Evolutionary conservation across 2,797 vertebrate species (phyloP), one percentile per base, ranked within the genome.

Genomic region (Champsocephalus gunnari): DNA sequence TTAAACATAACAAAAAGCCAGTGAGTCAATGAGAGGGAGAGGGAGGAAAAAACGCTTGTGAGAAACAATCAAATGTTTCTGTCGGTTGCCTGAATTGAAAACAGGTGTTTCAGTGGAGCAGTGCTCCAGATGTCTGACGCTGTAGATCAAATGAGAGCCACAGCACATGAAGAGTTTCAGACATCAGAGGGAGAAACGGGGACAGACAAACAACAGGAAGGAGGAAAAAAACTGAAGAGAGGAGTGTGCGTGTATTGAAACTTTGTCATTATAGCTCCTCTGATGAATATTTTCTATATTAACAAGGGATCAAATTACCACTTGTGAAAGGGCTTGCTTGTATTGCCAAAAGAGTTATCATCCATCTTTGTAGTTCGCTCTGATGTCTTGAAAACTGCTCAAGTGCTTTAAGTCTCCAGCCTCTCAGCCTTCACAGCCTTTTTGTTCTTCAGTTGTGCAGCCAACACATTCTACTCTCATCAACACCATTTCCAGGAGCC

Each of bases 71-170:
- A 89, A 94, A 89, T 70, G 84, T 87, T 92, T 93, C 84, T 90
- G 93, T 91, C 84, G 92, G 86, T 82, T 75, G 85, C 28, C 67
- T 54, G 87, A 91, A 97, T 96, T 94, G 88, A 92, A 95, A 93
- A 85, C 96, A 96, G 94, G 94, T 96, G 95, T 90, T 75, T 81
- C 19, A 56, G 81, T 13, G 62, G 76, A 87, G 77, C 90, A 73
- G 80, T 44, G 71, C 75, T 80, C 80, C 94, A 95, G 91, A 91
- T 95, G 90, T 91, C 91, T 93, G 89, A 86, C 47, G 84, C 90
- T 82, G 84, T 69, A 89, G 89, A 93, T 92, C 89, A 94, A 93
- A 94, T 88, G 85, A 92, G 89, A 92, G 73, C 76, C 72, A 82
- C 76, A 71, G 66, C 61, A 76, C 73, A 75, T 54, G 73, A 79